Conservation (phyloP, 2,113 vertebrate species). For the Lagenorhynchus albirostris region DNA sequence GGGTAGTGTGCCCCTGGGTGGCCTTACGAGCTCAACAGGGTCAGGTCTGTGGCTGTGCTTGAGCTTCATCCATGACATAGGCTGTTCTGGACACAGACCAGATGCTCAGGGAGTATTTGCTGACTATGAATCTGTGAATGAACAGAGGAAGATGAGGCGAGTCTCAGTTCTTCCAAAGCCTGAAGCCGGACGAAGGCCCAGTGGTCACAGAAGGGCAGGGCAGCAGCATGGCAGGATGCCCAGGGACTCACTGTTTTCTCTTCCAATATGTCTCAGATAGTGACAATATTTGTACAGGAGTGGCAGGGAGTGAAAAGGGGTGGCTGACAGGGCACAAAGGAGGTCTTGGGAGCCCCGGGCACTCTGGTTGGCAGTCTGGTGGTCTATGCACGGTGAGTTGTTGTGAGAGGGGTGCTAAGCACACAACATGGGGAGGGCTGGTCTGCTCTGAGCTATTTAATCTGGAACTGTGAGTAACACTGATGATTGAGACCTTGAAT, state of each 20-base stretch:
- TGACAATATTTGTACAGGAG: not conserved
- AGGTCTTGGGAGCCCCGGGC: not conserved
- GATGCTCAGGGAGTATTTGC: not conserved
- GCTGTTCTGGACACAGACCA: not conserved
- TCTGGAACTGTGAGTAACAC: not conserved
- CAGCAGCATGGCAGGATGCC: not conserved
- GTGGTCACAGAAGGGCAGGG: too few relatives aligned
- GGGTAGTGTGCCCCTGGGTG: not conserved
- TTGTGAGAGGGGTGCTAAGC: too few relatives aligned
- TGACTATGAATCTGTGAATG: not conserved
- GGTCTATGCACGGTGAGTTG: not conserved
- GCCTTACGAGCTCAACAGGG: not conserved
- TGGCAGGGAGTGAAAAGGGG: not conserved
- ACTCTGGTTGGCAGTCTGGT: too few relatives aligned
- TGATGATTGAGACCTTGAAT: not conserved
- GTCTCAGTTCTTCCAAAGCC: not conserved
- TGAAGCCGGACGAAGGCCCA: not conserved
- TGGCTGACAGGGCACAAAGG: not conserved
- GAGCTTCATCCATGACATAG: not conserved
- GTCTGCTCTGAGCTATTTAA: not conserved
- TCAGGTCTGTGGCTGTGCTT: not conserved
- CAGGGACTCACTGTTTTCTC: not conserved
- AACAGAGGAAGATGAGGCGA: not conserved
- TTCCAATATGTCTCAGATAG: not conserved
- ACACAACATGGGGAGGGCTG: too few relatives aligned